Percentiles rank a stretch among this genome's conserved stretches.
phyloP scores from a whole-genome alignment of 2,888 invertebrate species.

The Lymantria monacha region DNA sequence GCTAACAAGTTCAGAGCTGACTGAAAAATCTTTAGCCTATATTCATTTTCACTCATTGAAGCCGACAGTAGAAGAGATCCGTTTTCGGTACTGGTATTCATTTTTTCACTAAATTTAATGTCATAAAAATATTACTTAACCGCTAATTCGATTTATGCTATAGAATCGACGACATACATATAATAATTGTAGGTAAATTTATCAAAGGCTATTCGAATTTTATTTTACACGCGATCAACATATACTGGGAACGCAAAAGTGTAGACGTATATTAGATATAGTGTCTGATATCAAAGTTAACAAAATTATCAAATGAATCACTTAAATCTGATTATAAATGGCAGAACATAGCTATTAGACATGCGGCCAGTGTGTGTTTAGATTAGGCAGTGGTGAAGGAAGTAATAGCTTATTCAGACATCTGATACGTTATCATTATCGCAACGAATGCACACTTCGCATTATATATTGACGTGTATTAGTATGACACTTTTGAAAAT shows the following conservation, averaged over 20 bases:
- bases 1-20: slow-evolving; percentile 50
- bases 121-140: neutral
- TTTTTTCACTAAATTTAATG: neutral
- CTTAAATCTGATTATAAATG: neutral
- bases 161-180: slow-evolving; percentile 4
- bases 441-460: no score
- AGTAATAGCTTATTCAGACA: no score
- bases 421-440: no score
- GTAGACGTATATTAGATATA: neutral
- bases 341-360: neutral
- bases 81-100: neutral
- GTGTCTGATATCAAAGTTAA: neutral
- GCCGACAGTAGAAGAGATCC: neutral
- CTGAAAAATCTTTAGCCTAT: slow-evolving; percentile 48
- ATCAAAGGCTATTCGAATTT: slow-evolving; percentile 5
- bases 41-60: slow-evolving; percentile 8
- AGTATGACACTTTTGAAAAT: no score
- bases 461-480: no score
- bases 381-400: no score
- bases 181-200: slow-evolving; percentile 19
- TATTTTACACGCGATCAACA: neutral
- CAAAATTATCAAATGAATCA: neutral
- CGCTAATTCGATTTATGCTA: slow-evolving; percentile 3
- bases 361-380: no score
- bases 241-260: neutral